These are phyloP conservation scores for Chamaea fasciata DNA, from an alignment of 2,113 vertebrate genomes.

Conservation along the genomic window DNA sequence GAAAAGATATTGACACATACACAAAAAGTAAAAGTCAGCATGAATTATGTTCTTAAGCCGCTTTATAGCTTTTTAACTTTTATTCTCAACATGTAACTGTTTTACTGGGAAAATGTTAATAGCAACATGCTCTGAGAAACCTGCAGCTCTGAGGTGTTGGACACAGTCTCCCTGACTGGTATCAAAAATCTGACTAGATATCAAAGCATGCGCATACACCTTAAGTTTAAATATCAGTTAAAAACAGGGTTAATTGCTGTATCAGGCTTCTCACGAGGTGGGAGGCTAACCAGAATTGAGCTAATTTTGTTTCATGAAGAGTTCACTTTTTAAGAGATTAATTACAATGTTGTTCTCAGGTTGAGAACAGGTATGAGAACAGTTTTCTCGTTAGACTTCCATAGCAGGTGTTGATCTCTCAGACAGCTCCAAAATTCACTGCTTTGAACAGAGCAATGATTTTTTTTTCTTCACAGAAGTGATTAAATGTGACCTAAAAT, in stretches of 20 bases:
- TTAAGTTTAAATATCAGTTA: not conserved
- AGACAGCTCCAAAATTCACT: not conserved
- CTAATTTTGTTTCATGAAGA: not conserved
- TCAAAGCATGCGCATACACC: not conserved
- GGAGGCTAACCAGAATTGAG: not conserved
- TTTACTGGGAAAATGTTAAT: not conserved
- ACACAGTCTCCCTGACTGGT: not conserved
- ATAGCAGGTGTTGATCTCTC: not conserved
- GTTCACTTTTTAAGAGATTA: not conserved
- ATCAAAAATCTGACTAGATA: not conserved
- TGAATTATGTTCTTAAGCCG: not conserved
- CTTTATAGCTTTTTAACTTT: not conserved
- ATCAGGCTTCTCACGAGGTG: not conserved
- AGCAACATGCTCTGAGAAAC: not conserved
- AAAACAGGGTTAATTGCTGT: not conserved
- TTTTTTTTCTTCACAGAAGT: not conserved
- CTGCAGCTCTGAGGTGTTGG: not conserved
- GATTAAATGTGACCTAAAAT: not conserved
- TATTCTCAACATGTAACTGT: not conserved
- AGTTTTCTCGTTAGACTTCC: not conserved
- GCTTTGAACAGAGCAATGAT: not conserved
- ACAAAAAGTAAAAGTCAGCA: not conserved
- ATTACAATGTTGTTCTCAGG: not conserved
- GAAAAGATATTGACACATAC: not conserved
- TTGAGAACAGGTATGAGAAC: not conserved